These are phyloP conservation scores for Pristis pectinata DNA, from an alignment of 2,797 vertebrate species.

Conservation along the genomic window DNA sequence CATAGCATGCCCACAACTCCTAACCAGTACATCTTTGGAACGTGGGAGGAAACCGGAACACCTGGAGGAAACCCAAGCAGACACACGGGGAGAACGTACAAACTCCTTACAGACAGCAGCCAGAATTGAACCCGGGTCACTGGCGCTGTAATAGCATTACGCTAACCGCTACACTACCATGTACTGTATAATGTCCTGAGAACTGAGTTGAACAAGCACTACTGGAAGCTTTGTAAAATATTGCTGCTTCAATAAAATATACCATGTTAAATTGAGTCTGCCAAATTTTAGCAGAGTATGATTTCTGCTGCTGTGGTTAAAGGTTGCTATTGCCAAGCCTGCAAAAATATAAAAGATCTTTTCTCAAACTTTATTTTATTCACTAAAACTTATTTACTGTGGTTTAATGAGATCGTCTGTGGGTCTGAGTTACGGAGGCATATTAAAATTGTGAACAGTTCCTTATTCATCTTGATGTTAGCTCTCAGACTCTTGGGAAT, in stretches of 20 bases:
- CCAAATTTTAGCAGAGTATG: not conserved
- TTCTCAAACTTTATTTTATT: slow-evolving; percentile 4
- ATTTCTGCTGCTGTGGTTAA: not conserved
- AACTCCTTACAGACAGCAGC: too few species aligned
- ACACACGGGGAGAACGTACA: too few species aligned
- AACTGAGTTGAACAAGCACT: not conserved
- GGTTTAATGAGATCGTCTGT: not conserved
- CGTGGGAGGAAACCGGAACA: too few species aligned
- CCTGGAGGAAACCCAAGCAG: too few species aligned
- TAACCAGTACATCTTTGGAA: too few species aligned
- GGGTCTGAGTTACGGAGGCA: not conserved
- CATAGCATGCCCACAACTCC: too few species aligned
- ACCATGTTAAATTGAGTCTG: not conserved
- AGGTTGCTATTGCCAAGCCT: not conserved
- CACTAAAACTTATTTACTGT: not conserved
- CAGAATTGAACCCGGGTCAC: too few species aligned
- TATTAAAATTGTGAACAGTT: not conserved
- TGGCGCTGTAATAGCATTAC: too few species aligned
- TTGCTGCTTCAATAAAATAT: not conserved
- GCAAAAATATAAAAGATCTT: not conserved
- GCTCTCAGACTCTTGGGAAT: not conserved
- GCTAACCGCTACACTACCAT: too few species aligned
- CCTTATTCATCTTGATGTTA: not conserved
- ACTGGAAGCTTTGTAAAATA: not conserved
- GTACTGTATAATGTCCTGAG: not conserved